Evolutionary conservation across 2,113 vertebrate genomes (phyloP).

Genomic region (Callithrix jacchus): DNA sequence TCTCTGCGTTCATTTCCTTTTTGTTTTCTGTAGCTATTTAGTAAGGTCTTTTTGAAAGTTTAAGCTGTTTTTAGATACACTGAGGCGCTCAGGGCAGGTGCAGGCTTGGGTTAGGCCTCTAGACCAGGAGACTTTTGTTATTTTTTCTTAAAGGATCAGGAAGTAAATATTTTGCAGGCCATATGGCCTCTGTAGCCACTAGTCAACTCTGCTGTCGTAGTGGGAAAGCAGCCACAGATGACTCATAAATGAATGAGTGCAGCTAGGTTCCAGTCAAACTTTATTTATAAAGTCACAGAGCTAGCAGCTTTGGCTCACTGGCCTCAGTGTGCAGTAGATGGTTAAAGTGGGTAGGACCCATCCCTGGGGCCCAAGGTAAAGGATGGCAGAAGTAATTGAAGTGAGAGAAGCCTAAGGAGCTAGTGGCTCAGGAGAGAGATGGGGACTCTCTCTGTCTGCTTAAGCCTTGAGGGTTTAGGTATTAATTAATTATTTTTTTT

Average conservation of each 20-base stretch:
- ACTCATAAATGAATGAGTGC: background rate
- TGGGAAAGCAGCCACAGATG: background rate
- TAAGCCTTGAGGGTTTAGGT: background rate
- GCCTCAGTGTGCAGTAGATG: background rate
- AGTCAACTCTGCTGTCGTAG: background rate
- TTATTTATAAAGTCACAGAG: background rate
- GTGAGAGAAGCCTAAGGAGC: background rate
- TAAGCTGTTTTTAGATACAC: background rate
- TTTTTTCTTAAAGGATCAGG: background rate
- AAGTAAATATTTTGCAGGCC: background rate
- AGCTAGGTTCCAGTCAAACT: background rate
- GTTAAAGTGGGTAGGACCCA: no score
- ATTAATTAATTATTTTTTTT: no score
- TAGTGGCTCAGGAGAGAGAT: background rate
- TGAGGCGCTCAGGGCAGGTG: background rate
- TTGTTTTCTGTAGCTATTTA: constrained; percentile 18
- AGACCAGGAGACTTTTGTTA: background rate
- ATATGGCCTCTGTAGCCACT: background rate
- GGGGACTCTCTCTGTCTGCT: background rate
- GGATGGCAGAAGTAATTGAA: background rate
- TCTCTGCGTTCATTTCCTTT: background rate
- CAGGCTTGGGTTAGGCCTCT: background rate
- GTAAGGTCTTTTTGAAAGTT: background rate
- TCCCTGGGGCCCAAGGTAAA: no score
- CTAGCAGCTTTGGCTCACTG: background rate